A percentile compares a stretch with the other conserved stretches of the same genome.
Conservation (phyloP, 2,888 invertebrate species). For the Lepeophtheirus nordmannii region DNA sequence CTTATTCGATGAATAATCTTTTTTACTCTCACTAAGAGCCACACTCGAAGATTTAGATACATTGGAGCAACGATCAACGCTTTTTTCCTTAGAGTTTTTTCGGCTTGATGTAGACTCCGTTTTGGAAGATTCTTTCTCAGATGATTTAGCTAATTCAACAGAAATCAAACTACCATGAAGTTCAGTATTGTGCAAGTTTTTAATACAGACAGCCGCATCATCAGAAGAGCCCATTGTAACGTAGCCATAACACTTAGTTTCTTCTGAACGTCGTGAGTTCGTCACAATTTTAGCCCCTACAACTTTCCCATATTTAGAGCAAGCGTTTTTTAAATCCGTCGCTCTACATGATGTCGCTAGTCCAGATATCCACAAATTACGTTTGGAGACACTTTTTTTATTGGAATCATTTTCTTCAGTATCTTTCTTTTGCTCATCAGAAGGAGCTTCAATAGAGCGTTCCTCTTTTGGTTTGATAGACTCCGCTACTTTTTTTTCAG, state of each 20-base stretch:
- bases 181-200: slow-evolving; percentile 7
- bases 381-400: slow-evolving; percentile 32
- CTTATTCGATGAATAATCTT: not conserved
- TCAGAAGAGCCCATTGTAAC: slow-evolving; percentile 82
- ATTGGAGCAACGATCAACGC: not conserved
- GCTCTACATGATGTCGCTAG: slow-evolving; percentile 77
- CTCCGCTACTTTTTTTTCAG: slow-evolving; percentile 32
- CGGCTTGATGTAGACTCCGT: not conserved
- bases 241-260: slow-evolving; percentile 84
- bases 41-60: not conserved
- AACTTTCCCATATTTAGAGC: slow-evolving; percentile 74
- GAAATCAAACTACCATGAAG: slow-evolving; percentile 6
- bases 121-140: not conserved
- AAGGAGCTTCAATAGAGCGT: slow-evolving; percentile 23
- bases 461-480: slow-evolving; percentile 26
- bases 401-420: slow-evolving; percentile 27
- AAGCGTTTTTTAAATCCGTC: slow-evolving; percentile 79
- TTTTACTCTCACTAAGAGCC: not conserved
- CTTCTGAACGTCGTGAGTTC: slow-evolving; percentile 68
- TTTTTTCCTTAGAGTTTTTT: not conserved
- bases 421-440: slow-evolving; percentile 8
- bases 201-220: slow-evolving; percentile 52
- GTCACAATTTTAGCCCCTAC: slow-evolving; percentile 90
- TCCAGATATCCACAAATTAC: slow-evolving; percentile 89
- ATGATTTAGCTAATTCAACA: slow-evolving; percentile 19